Evolutionary conservation across 2,888 invertebrate species (phyloP).

Genomic region (Thalpophila matura): DNA sequence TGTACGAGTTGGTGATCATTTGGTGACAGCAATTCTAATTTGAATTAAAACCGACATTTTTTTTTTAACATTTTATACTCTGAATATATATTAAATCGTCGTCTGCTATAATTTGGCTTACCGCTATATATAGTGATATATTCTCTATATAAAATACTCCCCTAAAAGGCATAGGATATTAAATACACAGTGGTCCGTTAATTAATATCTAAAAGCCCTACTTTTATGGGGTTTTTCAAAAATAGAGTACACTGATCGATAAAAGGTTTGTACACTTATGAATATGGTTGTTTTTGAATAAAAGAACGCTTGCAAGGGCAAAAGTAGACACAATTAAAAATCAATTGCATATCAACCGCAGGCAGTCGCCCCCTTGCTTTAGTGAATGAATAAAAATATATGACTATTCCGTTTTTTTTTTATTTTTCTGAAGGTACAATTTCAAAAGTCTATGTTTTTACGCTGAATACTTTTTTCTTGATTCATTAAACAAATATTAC

Average conservation of each 20-base stretch:
- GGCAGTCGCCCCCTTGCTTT: no score
- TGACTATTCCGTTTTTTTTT: no score
- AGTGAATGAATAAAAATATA: no score
- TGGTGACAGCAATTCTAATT: conserved; percentile 35
- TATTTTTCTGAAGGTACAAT: no score
- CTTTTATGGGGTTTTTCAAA: conserved; percentile 66
- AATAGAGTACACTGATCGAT: conserved; percentile 58
- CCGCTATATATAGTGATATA: conserved; percentile 67
- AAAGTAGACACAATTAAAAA: no score
- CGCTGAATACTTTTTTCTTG: no score
- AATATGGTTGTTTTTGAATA: no score
- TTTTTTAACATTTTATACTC: conserved; percentile 46
- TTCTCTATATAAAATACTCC: conserved; percentile 72
- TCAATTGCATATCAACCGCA: no score
- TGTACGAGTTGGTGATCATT: background rate
- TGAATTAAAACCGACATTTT: conserved; percentile 42
- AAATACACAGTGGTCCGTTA: conserved; percentile 85
- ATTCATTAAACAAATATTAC: no score
- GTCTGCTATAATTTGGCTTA: conserved; percentile 70
- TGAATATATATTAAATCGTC: conserved; percentile 63
- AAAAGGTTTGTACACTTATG: background rate
- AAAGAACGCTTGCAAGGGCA: no score
- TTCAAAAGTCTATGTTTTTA: no score
- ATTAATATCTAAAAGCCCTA: conserved; percentile 69
- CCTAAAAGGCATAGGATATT: conserved; percentile 84